Percentiles rank a stretch among this genome's conserved stretches.
phyloP scores from a whole-genome alignment of 2,888 invertebrate species.

The Proisotoma minuta region DNA sequence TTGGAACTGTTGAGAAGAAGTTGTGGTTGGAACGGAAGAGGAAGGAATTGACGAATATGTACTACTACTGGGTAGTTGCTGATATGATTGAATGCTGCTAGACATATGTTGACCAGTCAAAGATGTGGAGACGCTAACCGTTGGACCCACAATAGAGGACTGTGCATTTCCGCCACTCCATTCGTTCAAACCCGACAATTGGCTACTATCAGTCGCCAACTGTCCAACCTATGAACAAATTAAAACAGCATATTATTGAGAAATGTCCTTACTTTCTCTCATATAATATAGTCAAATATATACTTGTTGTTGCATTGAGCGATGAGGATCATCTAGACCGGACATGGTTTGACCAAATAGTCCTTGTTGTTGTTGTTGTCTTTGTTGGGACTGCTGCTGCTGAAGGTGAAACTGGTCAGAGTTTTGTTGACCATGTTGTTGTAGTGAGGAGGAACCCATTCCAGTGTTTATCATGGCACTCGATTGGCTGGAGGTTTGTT shows the following conservation, averaged over 20 bases:
- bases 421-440: constrained; percentile 20
- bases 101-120: constrained; percentile 10
- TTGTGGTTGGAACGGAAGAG: background rate
- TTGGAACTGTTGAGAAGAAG: background rate
- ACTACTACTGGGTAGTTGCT: constrained; percentile 9
- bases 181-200: background rate
- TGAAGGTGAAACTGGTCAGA: constrained; percentile 28
- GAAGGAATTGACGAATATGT: background rate
- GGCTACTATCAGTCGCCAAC: background rate
- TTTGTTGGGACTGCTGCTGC: constrained; percentile 34
- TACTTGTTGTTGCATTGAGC: constrained; percentile 12
- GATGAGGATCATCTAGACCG: constrained; percentile 14
- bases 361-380: constrained; percentile 23
- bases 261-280: background rate
- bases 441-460: constrained; percentile 24
- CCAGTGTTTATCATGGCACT: constrained; percentile 23
- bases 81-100: constrained; percentile 12
- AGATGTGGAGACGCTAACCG: constrained; percentile 21
- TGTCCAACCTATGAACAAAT: background rate
- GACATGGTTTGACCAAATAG: background rate
- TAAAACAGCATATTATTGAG: background rate
- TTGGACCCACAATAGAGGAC: constrained; percentile 33
- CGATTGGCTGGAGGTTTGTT: constrained; percentile 21
- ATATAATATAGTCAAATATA: background rate
- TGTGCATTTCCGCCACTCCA: background rate